A percentile compares a stretch with the other conserved stretches of the same genome.
These are phyloP conservation scores for Corythaeola cristata DNA, from an alignment of 2,113 vertebrate genomes.

Conservation along the genomic window DNA sequence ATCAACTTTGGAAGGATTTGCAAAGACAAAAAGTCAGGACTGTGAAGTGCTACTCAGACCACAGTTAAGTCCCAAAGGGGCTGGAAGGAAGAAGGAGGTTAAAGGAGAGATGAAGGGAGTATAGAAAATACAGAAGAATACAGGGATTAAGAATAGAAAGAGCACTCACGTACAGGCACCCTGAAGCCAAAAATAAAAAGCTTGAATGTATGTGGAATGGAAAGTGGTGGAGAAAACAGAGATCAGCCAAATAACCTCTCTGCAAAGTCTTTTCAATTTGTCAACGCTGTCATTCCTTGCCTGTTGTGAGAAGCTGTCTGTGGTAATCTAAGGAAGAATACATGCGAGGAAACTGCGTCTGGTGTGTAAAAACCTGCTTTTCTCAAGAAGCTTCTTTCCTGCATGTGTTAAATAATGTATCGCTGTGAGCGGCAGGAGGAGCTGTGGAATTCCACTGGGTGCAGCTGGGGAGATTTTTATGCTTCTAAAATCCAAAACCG, in stretches of 20 bases:
- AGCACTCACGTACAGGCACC: background rate
- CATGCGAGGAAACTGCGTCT: background rate
- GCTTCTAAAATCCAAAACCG: background rate
- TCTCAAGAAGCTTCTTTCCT: background rate
- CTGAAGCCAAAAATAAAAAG: background rate
- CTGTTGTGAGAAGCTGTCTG: background rate
- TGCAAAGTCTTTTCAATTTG: background rate
- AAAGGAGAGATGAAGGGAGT: background rate
- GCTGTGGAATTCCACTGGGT: conserved; percentile 34
- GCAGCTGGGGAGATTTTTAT: background rate
- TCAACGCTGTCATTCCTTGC: background rate
- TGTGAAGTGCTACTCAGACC: background rate
- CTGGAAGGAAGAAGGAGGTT: background rate
- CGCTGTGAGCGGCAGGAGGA: conserved; percentile 30
- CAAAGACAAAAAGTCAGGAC: background rate
- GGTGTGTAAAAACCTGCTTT: background rate
- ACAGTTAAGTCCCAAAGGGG: background rate
- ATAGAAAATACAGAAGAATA: background rate
- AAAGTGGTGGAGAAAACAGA: background rate
- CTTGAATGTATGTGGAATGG: background rate
- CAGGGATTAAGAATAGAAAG: background rate
- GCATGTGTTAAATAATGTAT: conserved; percentile 35
- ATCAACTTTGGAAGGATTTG: background rate
- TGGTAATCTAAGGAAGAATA: background rate
- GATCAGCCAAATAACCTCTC: background rate